Evolutionary conservation across 37 sponge, comb jelly and placozoan species (phyloP).

Genomic region (Halisarca cf. caerulea): DNA sequence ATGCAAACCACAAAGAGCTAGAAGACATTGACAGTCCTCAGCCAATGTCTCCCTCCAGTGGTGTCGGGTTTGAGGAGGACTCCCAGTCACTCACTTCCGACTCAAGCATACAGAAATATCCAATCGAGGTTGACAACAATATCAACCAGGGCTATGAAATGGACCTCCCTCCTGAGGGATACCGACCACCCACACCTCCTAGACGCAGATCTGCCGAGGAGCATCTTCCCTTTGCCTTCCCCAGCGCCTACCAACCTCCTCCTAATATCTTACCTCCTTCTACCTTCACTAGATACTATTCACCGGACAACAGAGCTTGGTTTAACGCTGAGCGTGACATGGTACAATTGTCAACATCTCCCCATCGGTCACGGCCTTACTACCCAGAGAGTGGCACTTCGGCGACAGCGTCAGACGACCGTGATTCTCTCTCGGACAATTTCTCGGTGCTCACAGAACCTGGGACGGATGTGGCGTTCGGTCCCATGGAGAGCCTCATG

Average conservation of each 20-base stretch:
- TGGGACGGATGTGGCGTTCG: constrained; percentile 7
- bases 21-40: not conserved
- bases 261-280: too few species aligned
- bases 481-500: constrained; percentile 22
- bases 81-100: not conserved
- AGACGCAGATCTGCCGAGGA: not conserved
- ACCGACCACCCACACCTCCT: constrained; percentile 25
- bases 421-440: constrained; percentile 10
- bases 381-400: not conserved
- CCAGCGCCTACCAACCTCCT: not conserved
- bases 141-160: not conserved
- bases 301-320: too few species aligned
- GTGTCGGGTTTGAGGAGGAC: not conserved
- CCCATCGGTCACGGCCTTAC: not conserved
- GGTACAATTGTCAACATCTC: not conserved
- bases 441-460: not conserved
- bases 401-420: not conserved
- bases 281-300: not conserved
- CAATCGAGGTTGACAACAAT: too few species aligned
- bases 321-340: not conserved
- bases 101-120: not conserved
- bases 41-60: not conserved
- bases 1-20: not conserved
- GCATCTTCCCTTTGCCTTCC: not conserved
- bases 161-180: not conserved